A percentile compares a stretch with the other conserved stretches of the same genome.
These are phyloP conservation scores for Trochalopteron elliotii DNA, from an alignment of 2,113 vertebrate species.

Conservation along the genomic window DNA sequence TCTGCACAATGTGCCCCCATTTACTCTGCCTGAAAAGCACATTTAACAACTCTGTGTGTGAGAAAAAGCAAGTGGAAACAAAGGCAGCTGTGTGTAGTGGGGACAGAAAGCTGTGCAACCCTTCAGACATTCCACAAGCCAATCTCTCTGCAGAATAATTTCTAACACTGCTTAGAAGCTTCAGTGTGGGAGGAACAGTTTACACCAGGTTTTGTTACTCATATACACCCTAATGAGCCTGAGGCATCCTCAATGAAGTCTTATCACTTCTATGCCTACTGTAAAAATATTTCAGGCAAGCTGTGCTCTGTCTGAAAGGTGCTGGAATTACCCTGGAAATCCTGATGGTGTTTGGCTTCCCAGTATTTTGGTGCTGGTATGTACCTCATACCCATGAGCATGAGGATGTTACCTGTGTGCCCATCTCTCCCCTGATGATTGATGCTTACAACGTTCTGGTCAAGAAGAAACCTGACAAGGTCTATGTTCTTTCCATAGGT, in stretches of 20 bases:
- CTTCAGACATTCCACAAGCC: background rate
- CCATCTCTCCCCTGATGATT: slow-evolving; percentile 94
- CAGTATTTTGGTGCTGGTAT: background rate
- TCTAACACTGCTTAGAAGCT: background rate
- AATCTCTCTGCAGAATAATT: background rate
- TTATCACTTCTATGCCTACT: background rate
- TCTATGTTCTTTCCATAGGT: slow-evolving; percentile 92
- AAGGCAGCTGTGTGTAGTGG: background rate
- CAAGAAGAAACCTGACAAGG: slow-evolving; percentile 90
- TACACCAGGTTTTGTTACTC: background rate
- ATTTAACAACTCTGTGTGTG: background rate
- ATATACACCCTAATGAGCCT: background rate
- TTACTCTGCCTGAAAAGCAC: background rate
- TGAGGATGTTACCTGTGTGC: slow-evolving; percentile 83
- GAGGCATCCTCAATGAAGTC: background rate
- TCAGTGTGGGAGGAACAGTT: background rate
- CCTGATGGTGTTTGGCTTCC: background rate
- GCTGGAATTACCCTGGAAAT: background rate
- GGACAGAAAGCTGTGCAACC: background rate
- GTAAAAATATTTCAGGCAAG: background rate
- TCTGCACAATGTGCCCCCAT: background rate
- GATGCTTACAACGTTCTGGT: slow-evolving; percentile 86
- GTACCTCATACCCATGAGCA: fast-evolving
- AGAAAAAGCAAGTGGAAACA: background rate
- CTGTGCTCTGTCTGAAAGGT: background rate